A percentile compares a stretch with the other conserved stretches of the same genome.
Evolutionary conservation across 2,888 invertebrate genomes (phyloP).

Genomic region (Boloria selene): DNA sequence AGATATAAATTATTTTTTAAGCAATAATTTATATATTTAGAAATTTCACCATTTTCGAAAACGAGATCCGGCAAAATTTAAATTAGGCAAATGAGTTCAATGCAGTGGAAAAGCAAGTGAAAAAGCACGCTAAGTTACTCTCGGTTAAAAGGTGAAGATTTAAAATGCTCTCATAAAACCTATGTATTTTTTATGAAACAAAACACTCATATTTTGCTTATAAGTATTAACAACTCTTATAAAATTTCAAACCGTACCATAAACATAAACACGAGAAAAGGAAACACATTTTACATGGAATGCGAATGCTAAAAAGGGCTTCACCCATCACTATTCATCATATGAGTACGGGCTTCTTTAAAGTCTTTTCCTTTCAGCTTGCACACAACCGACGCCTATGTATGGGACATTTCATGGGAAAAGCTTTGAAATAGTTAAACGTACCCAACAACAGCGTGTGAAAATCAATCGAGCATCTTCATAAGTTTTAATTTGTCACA

Average conservation of each 20-base stretch:
- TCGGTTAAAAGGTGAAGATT: constrained; percentile 18
- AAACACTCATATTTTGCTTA: constrained; percentile 4
- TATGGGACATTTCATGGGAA: constrained; percentile 4
- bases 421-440: constrained; percentile 1
- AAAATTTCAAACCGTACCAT: background rate
- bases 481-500: too few relatives aligned
- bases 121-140: constrained; percentile 29
- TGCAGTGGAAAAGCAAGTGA: constrained; percentile 12
- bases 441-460: background rate
- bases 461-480: too few relatives aligned
- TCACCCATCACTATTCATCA: constrained; percentile 11
- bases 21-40: background rate
- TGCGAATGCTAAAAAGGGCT: constrained; percentile 5
- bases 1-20: background rate
- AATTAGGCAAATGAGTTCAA: constrained; percentile 8
- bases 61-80: constrained; percentile 12
- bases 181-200: constrained; percentile 1
- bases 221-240: constrained; percentile 4
- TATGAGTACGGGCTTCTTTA: background rate
- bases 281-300: background rate
- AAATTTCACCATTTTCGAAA: background rate
- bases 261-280: background rate
- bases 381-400: constrained; percentile 2
- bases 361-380: background rate
- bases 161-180: constrained; percentile 11